Conservation (phyloP, 2,797 vertebrate genomes). For the Falco concolor region DNA sequence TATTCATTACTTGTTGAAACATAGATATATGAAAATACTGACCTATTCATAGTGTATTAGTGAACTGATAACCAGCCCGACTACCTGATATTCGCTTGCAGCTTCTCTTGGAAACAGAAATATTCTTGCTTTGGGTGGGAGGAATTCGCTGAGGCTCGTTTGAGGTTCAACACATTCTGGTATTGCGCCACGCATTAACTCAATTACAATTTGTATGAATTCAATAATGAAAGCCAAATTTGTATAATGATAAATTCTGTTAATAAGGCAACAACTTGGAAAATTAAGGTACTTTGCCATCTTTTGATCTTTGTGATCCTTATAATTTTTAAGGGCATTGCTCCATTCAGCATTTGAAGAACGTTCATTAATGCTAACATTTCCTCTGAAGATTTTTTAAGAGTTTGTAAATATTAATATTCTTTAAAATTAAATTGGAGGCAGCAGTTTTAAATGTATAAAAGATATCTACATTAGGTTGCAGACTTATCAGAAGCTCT, state of each 20-base stretch:
- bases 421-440: background rate
- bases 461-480: background rate
- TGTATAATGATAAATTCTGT: background rate
- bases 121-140: background rate
- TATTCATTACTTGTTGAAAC: background rate
- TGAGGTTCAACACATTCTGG: background rate
- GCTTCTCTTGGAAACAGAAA: background rate
- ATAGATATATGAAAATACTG: background rate
- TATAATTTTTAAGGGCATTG: background rate
- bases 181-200: background rate
- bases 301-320: background rate
- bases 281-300: background rate
- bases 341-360: background rate
- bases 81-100: background rate
- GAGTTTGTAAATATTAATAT: slow-evolving; percentile 13
- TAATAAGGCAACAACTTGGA: background rate
- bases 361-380: background rate
- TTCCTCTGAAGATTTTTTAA: background rate
- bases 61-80: background rate
- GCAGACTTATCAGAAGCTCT: background rate
- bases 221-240: background rate
- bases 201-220: background rate
- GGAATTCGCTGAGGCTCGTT: background rate
- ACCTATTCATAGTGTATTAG: background rate
- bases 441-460: background rate